Conservation (phyloP, 2,888 invertebrate species). For the Sminthurinus aureus region DNA sequence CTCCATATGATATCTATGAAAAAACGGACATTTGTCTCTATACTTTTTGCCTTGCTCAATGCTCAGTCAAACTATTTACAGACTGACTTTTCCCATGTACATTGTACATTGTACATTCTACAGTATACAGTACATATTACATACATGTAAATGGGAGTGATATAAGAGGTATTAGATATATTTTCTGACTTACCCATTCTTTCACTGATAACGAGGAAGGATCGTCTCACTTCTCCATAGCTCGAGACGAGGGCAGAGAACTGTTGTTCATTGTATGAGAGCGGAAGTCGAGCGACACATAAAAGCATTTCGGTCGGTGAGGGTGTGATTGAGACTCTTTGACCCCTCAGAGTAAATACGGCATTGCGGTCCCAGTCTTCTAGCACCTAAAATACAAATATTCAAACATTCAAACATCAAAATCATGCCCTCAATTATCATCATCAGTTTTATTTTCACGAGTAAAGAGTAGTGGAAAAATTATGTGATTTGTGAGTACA, state of each 20-base stretch:
- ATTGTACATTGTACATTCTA: no score
- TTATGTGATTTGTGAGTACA: no score
- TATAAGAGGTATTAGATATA: no score
- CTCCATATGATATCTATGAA: no score
- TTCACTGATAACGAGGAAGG: constrained; percentile 66
- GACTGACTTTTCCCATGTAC: not conserved
- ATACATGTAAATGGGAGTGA: no score
- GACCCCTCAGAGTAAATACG: constrained; percentile 62
- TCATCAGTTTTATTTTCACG: not conserved
- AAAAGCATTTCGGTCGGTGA: constrained; percentile 65
- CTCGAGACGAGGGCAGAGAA: constrained; percentile 64
- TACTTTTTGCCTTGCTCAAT: no score
- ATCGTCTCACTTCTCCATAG: constrained; percentile 65
- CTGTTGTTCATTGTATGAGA: constrained; percentile 64
- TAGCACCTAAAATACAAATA: constrained; percentile 59
- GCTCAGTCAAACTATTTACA: not conserved
- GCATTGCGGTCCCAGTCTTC: constrained; percentile 64
- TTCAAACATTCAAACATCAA: no score
- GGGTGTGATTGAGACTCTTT: constrained; percentile 64
- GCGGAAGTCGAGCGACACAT: constrained; percentile 66
- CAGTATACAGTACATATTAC: no score
- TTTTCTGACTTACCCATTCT: constrained; percentile 62
- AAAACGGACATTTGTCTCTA: no score
- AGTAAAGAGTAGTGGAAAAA: no score
- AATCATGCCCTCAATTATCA: not conserved